Evolutionary conservation across 2,888 invertebrate species (phyloP), one percentile per base, ranked within the genome.

Genomic region (Rugalucina vietnamica): DNA sequence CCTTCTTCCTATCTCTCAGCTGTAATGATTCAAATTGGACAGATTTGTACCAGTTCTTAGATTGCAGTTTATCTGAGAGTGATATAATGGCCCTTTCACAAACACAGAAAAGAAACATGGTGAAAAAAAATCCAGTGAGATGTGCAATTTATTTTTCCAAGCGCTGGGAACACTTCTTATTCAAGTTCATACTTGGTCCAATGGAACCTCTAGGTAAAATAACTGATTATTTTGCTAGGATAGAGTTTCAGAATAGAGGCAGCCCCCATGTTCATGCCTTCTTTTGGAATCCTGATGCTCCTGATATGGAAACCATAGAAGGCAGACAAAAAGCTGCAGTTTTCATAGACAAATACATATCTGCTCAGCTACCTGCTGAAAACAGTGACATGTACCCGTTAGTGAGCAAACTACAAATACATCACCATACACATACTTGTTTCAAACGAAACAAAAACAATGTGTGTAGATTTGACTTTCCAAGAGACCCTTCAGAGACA

Each of bases 1-100:
- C 79, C 29, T 83, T 83, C 36, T 83, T 83, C 73, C 18, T 83
- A 39, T 83, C 83, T 29, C 43, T 79, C 21, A 79, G 79, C 49
- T 65, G 74, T 14, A 84, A 84, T 76, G 81, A 84, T 36, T 36
- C 36, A 32, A 43, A 84, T 57, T 81, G 72, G 83, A 18, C 37
- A 37, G 79, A 79, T 21, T 24, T 79, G 32, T 73, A 76, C 54
- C n/a, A 65, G 57, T 83, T 79, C 54, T 76, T 83, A n/a, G 65
- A 80, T 39, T 37, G 49, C 1, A 24, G 18, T 34, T 49, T 80
- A 24, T 65, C 76, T 27, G 24, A 32, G 8, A 65, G 77, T 32
- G 43, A 71, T 21, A 36, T 82, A 37, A 18, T 39, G 36, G 50
- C 49, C 21, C 60, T 81, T 21, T 43, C 76, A 1, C 24, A n/a